phyloP scores from a whole-genome alignment of 2,888 invertebrate species.

The Acanthosepion lycidas region DNA sequence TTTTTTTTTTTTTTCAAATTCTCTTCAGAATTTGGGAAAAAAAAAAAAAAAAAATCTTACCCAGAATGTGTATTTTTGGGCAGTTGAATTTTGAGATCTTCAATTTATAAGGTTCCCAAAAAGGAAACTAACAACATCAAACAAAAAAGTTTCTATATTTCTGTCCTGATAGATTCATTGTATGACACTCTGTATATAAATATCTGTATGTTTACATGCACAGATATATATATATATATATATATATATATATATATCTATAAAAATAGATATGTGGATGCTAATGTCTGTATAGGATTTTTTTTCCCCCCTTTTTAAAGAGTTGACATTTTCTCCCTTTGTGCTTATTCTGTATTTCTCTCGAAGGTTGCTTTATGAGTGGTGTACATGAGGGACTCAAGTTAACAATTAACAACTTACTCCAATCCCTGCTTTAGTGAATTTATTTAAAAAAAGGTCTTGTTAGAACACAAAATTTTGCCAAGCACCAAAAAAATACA shows the following conservation, averaged over 20 bases:
- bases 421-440: background rate
- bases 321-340: background rate
- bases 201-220: background rate
- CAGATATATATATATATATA: background rate
- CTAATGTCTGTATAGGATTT: background rate
- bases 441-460: background rate
- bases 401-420: background rate
- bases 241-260: background rate
- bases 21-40: background rate
- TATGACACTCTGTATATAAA: conserved; percentile 17
- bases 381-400: background rate
- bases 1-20: too few relatives aligned
- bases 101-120: background rate
- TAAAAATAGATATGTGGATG: background rate
- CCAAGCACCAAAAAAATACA: background rate
- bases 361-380: background rate
- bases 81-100: background rate
- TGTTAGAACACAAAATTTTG: background rate
- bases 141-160: background rate
- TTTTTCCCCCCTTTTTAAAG: background rate
- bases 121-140: background rate
- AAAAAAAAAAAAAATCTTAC: background rate
- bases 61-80: background rate
- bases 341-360: background rate
- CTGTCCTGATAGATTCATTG: background rate